phyloP scores from a whole-genome alignment of 92 coral and sea anemone genomes.

The Epizoanthus ramosus region DNA sequence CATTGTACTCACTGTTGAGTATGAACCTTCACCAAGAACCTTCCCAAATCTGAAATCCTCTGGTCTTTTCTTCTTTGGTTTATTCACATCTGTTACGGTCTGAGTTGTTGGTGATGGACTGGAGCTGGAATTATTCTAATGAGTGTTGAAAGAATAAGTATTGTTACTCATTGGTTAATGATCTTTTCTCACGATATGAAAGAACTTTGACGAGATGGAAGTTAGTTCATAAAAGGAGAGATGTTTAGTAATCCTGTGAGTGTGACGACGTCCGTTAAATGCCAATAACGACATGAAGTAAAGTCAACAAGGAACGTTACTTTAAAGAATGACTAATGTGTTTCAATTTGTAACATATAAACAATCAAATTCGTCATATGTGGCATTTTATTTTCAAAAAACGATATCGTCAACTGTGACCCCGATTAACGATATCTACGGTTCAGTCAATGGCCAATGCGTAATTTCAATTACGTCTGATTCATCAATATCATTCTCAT shows the following conservation, averaged over 20 bases:
- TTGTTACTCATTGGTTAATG: no score
- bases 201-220: no score
- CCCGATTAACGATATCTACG: neutral
- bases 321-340: no score
- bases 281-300: no score
- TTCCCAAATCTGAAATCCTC: constrained; percentile 97
- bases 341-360: no score
- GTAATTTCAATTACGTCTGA: neutral
- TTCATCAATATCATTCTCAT: neutral
- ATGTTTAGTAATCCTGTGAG: no score
- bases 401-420: neutral
- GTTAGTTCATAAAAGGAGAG: no score
- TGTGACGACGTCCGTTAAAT: no score
- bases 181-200: no score
- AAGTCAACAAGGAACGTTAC: no score
- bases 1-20: constrained; percentile 85
- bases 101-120: constrained; percentile 56
- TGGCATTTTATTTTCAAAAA: no score
- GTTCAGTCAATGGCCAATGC: neutral
- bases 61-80: constrained; percentile 83
- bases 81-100: constrained; percentile 37
- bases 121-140: constrained; percentile 37
- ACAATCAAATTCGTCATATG: no score
- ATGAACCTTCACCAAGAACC: constrained; percentile 96
- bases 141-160: neutral